Evolutionary conservation across 1,140 invertebrate genomes (phyloP), one percentile per base, ranked within the genome.

Genomic region (Pseudomyrmex concolor): DNA sequence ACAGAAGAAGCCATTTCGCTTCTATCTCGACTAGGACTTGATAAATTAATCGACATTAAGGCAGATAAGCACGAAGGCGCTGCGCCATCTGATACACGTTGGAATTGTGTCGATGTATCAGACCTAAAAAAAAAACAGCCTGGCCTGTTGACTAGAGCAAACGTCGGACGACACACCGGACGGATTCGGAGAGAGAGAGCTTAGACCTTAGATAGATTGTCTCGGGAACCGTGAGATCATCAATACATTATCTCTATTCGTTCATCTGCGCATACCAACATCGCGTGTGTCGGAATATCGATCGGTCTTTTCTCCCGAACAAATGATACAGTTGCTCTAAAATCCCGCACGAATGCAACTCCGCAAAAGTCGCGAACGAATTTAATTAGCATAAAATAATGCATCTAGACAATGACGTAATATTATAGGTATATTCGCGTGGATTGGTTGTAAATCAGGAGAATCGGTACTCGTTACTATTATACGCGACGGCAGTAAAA

Each of bases 11-110:
- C 57, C 81, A 84, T 63, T 57, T 45, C 25, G 59, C 59, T 84
- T 34, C 34, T 80, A 87, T 85, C 86, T 85, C 57, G 43, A 51
- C 48, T 51, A n/a, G 19, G 60, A 15, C 62, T 82, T 88, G 87
- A 88, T 88, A 88, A 88, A 88, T 88, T 88, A 88, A 88, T 88
- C 87, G 77, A n/a, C 78, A 85, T 89, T 89, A 89, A 85, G 60
- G 51, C 54, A 88, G 84, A 86, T 85, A 88, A 85, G 72, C 12
- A 66, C 55, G 43, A 15, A 54, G 76, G 71, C 72, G 62, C 86
- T 45, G 84, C 77, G 55, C 83, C 51, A 74, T 73, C 57, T 22
- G 45, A 13, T 59, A 71, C 43, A 71, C 43, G 51, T 83, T 51
- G 43, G 34, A 78, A 84, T 88, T 71, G 76, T 57, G 50, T 19